These are phyloP conservation scores for Amphiprion ocellaris DNA, from an alignment of 2,113 vertebrate genomes.

Conservation along the genomic window DNA sequence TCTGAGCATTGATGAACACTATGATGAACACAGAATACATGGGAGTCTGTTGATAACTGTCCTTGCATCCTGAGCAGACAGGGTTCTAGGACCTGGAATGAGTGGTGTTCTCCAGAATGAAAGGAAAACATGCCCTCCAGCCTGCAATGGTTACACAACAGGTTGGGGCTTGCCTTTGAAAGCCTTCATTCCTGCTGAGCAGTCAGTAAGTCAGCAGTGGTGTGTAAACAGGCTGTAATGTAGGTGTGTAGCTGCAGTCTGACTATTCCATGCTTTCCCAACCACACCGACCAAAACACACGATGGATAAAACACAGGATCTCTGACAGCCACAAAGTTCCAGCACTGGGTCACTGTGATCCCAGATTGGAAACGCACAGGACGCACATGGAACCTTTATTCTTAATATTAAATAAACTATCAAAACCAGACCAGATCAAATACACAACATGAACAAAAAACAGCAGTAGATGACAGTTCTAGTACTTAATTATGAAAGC, in stretches of 20 bases:
- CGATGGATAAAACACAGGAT: background rate
- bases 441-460: background rate
- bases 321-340: background rate
- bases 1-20: too few relatives aligned
- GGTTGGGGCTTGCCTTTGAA: slow-evolving; percentile 47
- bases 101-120: background rate
- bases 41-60: too few relatives aligned
- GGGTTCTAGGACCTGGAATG: background rate
- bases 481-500: too few relatives aligned
- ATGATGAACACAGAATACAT: background rate
- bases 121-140: slow-evolving; percentile 50
- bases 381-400: background rate
- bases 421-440: background rate
- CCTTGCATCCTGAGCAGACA: background rate
- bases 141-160: slow-evolving; percentile 49
- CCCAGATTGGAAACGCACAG: background rate
- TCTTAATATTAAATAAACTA: too few relatives aligned
- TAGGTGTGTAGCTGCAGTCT: slow-evolving; percentile 41
- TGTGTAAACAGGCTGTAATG: slow-evolving; percentile 50
- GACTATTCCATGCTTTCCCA: slow-evolving; percentile 46
- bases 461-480: background rate
- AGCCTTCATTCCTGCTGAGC: slow-evolving; percentile 57
- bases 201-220: slow-evolving; percentile 15
- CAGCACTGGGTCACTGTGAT: slow-evolving; percentile 4
- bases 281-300: slow-evolving; percentile 16